phyloP scores from a whole-genome alignment of 35 echinoderm and acorn worm species.

The Apostichopus parvimensis region DNA sequence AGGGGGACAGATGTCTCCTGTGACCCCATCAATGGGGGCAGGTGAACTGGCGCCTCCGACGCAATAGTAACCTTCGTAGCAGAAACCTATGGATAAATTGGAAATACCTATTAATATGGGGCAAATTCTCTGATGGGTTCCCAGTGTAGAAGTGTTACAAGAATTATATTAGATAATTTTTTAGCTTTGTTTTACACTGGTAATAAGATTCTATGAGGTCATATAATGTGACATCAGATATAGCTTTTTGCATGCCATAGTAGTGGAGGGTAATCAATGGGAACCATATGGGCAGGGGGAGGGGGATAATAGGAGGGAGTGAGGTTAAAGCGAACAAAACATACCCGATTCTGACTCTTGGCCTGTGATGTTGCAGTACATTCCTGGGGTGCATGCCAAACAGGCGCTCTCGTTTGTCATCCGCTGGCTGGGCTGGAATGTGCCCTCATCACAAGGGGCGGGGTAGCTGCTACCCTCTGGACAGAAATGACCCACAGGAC shows the following conservation, averaged over 20 bases:
- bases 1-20: constrained; percentile 92
- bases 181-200: too few relatives aligned
- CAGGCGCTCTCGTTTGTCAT: constrained; percentile 92
- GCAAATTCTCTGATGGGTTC: too few relatives aligned
- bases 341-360: constrained; percentile 72
- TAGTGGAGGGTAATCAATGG: background rate
- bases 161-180: too few relatives aligned
- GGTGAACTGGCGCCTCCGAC: constrained; percentile 75
- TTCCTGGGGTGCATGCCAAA: constrained; percentile 81
- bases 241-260: too few relatives aligned
- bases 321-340: background rate
- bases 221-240: too few relatives aligned
- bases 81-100: constrained; percentile 62
- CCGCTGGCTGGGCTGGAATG: constrained; percentile 76
- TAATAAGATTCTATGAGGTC: too few relatives aligned
- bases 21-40: constrained; percentile 83
- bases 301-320: background rate
- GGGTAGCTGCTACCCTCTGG: constrained; percentile 77
- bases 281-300: background rate
- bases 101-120: too few relatives aligned
- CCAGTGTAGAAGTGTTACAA: too few relatives aligned
- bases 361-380: constrained; percentile 83
- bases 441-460: constrained; percentile 71
- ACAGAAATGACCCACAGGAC: constrained; percentile 91
- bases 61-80: constrained; percentile 95